Evolutionary conservation across 2,888 invertebrate species (phyloP).

Genomic region (Drosophila falleni): DNA sequence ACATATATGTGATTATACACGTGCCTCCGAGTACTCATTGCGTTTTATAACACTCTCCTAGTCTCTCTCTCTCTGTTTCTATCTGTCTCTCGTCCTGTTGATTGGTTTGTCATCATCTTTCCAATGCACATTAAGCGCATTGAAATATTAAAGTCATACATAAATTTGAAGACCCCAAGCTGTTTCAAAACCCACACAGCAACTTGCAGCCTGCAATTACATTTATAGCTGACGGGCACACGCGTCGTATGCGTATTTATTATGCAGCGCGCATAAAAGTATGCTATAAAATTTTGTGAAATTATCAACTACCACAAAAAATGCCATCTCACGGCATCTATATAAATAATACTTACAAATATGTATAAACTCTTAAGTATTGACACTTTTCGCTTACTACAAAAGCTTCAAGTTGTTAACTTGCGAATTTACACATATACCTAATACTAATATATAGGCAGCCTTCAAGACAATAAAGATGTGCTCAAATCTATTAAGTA

Average conservation of each 20-base stretch:
- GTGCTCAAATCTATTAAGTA: no score
- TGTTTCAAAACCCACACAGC: conserved; percentile 1
- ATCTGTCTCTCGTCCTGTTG: conserved; percentile 13
- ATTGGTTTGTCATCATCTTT: conserved; percentile 47
- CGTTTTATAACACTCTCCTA: conserved; percentile 5
- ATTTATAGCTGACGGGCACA: conserved; percentile 46
- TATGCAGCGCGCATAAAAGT: conserved; percentile 53
- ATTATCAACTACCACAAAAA: conserved; percentile 27
- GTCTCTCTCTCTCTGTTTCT: no score
- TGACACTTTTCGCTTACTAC: no score
- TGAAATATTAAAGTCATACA: conserved; percentile 50
- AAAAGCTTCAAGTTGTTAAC: no score
- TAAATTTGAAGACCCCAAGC: conserved; percentile 28
- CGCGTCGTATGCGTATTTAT: conserved; percentile 48
- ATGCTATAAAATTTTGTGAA: conserved; percentile 50
- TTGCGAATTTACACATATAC: not conserved
- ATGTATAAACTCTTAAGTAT: not conserved
- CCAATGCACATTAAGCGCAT: conserved; percentile 32
- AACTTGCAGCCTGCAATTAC: conserved; percentile 52
- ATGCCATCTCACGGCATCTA: conserved; percentile 2
- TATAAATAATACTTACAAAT: not conserved
- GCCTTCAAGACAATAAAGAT: no score
- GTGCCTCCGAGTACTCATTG: conserved; percentile 8
- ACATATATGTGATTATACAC: conserved; percentile 1
- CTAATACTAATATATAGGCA: no score